Conservation (phyloP, 2,888 invertebrate genomes). For the Volucella inanis region DNA sequence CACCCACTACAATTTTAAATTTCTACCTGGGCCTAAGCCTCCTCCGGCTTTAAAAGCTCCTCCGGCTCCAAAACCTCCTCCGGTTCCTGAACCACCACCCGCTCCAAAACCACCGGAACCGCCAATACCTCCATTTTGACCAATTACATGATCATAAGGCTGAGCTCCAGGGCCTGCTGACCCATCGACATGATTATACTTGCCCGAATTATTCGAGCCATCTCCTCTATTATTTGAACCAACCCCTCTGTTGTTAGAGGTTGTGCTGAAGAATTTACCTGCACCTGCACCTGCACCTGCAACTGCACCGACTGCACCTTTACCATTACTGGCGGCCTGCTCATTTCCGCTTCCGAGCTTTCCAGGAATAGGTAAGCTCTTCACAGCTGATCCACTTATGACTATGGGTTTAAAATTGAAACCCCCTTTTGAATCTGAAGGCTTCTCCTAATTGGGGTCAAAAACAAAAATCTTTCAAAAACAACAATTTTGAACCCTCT, state of each 20-base stretch:
- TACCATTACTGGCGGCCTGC: constrained; percentile 15
- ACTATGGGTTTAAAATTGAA: constrained; percentile 45
- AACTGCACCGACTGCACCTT: background rate
- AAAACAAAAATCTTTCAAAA: constrained; percentile 35
- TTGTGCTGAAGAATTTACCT: background rate
- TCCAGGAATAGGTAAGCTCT: constrained; percentile 53
- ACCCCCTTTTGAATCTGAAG: constrained; percentile 13
- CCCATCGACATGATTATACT: constrained; percentile 55
- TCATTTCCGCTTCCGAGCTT: constrained; percentile 28
- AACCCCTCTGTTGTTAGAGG: constrained; percentile 49
- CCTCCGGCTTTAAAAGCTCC: constrained; percentile 48
- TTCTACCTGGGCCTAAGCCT: constrained; percentile 77
- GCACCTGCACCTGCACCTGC: too few species aligned
- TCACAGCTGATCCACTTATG: constrained; percentile 76
- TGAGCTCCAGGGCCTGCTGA: constrained; percentile 49
- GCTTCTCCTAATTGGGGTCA: constrained; percentile 31
- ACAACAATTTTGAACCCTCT: background rate
- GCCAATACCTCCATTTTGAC: constrained; percentile 58
- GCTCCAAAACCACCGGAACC: constrained; percentile 76
- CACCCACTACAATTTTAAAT: constrained; percentile 73
- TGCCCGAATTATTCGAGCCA: constrained; percentile 43
- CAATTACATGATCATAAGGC: constrained; percentile 53
- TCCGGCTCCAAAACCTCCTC: constrained; percentile 52
- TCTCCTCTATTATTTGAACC: constrained; percentile 47
- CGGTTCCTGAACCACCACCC: constrained; percentile 58